Percentiles rank a stretch among this genome's conserved stretches.
phyloP scores from a whole-genome alignment of 2,113 vertebrate species.

The Spilogale gracilis region DNA sequence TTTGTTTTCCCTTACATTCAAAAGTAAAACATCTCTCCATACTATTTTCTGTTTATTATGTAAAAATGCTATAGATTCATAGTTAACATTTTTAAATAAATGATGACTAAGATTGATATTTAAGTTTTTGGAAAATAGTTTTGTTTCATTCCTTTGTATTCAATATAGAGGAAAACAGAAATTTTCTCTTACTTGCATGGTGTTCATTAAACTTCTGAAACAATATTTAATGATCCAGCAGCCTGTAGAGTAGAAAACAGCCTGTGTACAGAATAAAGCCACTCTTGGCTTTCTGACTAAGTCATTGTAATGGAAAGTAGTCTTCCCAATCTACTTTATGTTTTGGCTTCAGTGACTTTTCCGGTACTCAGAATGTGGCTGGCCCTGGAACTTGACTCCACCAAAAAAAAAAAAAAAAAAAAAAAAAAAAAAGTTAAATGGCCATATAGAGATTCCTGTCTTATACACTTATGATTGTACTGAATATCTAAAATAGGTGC shows the following conservation, averaged over 20 bases:
- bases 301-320: neutral
- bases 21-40: neutral
- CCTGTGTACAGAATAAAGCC: neutral
- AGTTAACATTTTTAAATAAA: conserved; percentile 2
- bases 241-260: neutral
- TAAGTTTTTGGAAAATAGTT: neutral
- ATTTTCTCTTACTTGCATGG: neutral
- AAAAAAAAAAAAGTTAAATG: neutral
- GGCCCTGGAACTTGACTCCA: neutral
- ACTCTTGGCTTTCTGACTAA: neutral
- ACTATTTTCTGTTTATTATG: neutral
- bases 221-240: neutral
- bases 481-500: neutral
- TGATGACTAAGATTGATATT: neutral
- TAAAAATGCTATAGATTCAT: neutral
- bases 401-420: neutral
- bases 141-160: neutral
- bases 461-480: neutral
- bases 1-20: neutral
- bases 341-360: neutral
- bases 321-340: neutral
- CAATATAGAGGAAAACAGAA: neutral
- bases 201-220: neutral
- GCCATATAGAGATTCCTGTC: neutral
- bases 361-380: neutral